A percentile compares a stretch with the other conserved stretches of the same genome.
Evolutionary conservation across 2,888 invertebrate species (phyloP).

Genomic region (Nemapogon koenigi): DNA sequence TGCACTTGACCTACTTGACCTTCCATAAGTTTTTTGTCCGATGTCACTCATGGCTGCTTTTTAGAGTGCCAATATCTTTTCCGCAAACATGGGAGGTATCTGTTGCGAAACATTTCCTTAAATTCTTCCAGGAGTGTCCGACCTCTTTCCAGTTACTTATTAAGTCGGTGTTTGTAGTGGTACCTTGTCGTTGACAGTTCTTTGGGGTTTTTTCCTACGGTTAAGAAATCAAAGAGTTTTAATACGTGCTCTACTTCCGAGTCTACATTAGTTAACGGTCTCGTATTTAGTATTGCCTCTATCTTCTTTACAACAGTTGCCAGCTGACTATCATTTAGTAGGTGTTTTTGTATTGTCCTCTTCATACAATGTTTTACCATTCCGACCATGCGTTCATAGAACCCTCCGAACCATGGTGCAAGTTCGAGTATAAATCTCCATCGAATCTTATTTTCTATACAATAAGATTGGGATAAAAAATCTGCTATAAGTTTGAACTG

Average conservation of each 20-base stretch:
- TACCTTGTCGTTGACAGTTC: not conserved
- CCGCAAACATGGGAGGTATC: conserved; percentile 7
- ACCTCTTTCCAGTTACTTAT: conserved; percentile 1
- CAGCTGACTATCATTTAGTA: conserved; percentile 12
- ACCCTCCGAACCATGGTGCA: conserved; percentile 18
- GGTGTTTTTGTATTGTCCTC: conserved; percentile 13
- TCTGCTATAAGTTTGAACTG: conserved; percentile 14
- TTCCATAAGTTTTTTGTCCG: not conserved
- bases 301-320: conserved; percentile 14
- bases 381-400: conserved; percentile 16
- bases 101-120: conserved; percentile 6
- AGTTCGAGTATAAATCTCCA: conserved; percentile 18
- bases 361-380: conserved; percentile 14
- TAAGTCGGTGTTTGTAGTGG: not conserved
- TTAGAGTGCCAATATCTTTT: conserved; percentile 8
- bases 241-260: conserved; percentile 12
- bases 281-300: conserved; percentile 14
- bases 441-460: conserved; percentile 11
- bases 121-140: not conserved
- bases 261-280: conserved; percentile 14
- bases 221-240: conserved; percentile 13
- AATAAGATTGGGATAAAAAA: conserved; percentile 11
- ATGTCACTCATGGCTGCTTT: conserved; percentile 6
- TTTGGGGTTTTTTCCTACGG: not conserved
- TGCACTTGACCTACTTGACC: conserved; percentile 12